These are phyloP conservation scores for Gnathonemus echidnorhynchus DNA, from an alignment of 2,113 vertebrate genomes.

Conservation along the genomic window DNA sequence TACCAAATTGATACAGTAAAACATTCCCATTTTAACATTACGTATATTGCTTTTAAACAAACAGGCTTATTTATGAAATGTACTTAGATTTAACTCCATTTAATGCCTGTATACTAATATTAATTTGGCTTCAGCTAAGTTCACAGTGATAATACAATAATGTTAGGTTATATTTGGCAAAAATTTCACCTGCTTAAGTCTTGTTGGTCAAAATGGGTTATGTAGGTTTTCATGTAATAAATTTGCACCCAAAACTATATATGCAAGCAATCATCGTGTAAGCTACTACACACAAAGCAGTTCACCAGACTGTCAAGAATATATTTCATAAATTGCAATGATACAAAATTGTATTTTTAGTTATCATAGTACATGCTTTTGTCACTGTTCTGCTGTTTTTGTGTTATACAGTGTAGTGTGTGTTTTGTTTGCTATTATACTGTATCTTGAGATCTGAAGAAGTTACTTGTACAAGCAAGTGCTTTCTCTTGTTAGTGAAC, in stretches of 20 bases:
- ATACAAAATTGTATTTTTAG: neutral
- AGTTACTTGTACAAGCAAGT: neutral
- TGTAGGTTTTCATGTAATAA: neutral
- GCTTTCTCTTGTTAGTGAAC: no score
- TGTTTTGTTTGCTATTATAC: neutral
- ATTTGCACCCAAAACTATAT: neutral
- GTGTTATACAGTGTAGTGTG: neutral
- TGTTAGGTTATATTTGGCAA: neutral
- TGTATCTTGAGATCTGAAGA: neutral
- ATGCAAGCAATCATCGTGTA: neutral
- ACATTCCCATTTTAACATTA: neutral
- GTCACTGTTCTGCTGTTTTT: neutral
- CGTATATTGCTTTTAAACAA: neutral
- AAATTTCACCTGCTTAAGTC: neutral
- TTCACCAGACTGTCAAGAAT: neutral
- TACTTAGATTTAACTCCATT: neutral
- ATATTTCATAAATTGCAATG: neutral
- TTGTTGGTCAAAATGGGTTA: neutral
- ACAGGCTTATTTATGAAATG: neutral
- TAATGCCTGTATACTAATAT: neutral
- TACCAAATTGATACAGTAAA: neutral
- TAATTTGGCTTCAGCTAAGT: neutral
- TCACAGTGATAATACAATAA: neutral
- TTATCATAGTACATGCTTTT: neutral
- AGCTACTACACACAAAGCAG: neutral